Conservation (phyloP, 2,113 vertebrate species). For the Struthio camelus region DNA sequence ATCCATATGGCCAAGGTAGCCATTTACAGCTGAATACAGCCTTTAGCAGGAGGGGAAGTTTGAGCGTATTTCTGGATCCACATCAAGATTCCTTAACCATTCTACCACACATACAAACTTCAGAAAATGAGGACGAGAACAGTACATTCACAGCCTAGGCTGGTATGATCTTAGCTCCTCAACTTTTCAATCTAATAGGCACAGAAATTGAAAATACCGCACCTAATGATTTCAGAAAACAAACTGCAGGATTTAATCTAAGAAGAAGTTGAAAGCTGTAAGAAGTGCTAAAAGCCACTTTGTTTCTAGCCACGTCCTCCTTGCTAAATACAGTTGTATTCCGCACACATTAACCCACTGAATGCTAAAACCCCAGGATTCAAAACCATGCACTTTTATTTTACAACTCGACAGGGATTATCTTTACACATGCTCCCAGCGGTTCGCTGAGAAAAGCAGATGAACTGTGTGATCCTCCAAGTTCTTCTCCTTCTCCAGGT, state of each 20-base stretch:
- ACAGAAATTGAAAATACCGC: background rate
- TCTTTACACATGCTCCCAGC: slow-evolving; percentile 93
- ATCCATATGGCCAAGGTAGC: no score
- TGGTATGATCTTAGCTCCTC: background rate
- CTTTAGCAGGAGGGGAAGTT: no score
- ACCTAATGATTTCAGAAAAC: background rate
- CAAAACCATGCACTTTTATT: background rate
- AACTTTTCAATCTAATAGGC: background rate
- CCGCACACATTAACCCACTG: background rate
- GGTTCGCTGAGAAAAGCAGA: slow-evolving; percentile 94
- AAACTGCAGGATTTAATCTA: background rate
- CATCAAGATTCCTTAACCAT: no score
- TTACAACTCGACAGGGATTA: background rate
- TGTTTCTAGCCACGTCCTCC: no score
- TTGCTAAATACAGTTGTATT: no score
- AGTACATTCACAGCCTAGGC: no score
- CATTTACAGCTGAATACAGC: no score
- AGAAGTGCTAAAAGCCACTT: no score
- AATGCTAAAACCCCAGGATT: background rate
- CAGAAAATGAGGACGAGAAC: background rate
- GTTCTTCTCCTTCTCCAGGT: slow-evolving; percentile 86
- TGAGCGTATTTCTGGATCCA: no score
- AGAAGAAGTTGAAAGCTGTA: background rate
- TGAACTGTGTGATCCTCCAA: slow-evolving; percentile 93
- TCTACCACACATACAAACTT: no score